Evolutionary conservation across 2,888 invertebrate genomes (phyloP).

Genomic region (Agrypnus murinus): DNA sequence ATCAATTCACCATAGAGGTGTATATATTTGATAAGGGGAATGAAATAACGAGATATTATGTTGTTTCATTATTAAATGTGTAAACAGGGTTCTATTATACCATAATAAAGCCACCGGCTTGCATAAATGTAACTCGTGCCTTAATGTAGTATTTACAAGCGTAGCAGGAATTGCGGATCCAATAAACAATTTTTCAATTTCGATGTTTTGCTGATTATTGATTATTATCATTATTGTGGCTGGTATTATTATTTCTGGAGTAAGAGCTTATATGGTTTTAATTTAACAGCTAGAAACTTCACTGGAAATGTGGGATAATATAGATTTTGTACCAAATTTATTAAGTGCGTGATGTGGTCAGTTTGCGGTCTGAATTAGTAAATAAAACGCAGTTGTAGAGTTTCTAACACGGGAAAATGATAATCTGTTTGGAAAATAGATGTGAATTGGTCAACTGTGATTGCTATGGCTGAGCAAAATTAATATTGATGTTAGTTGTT

Average conservation of each 20-base stretch:
- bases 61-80: conserved; percentile 11
- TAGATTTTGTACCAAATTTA: conserved; percentile 1
- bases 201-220: no score
- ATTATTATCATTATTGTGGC: no score
- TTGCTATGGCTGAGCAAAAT: no score
- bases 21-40: conserved; percentile 4
- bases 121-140: conserved; percentile 6
- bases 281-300: no score
- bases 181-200: no score
- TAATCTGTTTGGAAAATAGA: no score
- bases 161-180: no score
- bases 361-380: neutral
- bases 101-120: conserved; percentile 18
- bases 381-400: conserved; percentile 9
- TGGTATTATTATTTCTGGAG: no score
- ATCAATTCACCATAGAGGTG: neutral
- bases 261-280: no score
- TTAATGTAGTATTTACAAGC: no score
- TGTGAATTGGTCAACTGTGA: no score
- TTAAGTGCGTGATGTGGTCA: conserved; percentile 28
- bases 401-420: neutral
- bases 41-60: conserved; percentile 3
- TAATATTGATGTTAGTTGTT: no score
- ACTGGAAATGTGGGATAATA: neutral
- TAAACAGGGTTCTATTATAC: conserved; percentile 1